Evolutionary conservation across 2,113 vertebrate species (phyloP).

Genomic region (Calonectris borealis): DNA sequence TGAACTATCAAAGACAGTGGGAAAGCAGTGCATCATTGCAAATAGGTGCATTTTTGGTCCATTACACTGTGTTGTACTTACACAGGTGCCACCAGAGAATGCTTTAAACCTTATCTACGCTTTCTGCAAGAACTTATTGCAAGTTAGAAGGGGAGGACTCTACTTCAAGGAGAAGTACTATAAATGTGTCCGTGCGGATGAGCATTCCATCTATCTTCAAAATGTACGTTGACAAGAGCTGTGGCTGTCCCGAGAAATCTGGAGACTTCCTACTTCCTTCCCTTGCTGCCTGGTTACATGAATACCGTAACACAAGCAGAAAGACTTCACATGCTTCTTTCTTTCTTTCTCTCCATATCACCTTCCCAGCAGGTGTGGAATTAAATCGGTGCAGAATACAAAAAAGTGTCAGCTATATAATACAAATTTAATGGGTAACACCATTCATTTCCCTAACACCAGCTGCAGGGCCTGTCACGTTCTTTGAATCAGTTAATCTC

Average conservation of each 20-base stretch:
- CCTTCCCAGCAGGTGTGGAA: neutral
- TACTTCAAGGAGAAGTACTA: constrained; percentile 70
- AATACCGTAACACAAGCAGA: neutral
- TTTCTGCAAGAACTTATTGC: constrained; percentile 67
- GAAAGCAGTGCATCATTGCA: neutral
- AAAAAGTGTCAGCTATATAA: neutral
- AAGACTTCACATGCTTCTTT: neutral
- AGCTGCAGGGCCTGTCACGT: neutral
- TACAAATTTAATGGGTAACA: neutral
- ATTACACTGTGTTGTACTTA: neutral
- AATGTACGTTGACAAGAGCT: constrained; percentile 54
- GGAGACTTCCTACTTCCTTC: neutral
- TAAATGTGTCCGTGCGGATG: constrained; percentile 73
- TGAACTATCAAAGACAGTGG: neutral
- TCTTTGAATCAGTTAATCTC: neutral
- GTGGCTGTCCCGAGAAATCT: neutral
- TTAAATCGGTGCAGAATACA: neutral
- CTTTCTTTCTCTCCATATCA: neutral
- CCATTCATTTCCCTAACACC: neutral
- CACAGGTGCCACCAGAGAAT: constrained; percentile 64
- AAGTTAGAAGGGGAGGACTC: constrained; percentile 69
- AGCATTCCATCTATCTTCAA: constrained; percentile 74
- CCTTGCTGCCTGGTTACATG: neutral
- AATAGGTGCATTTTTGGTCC: neutral
- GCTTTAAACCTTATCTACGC: constrained; percentile 54